phyloP scores from a whole-genome alignment of 1,140 invertebrate genomes.

The Chelonus insularis region DNA sequence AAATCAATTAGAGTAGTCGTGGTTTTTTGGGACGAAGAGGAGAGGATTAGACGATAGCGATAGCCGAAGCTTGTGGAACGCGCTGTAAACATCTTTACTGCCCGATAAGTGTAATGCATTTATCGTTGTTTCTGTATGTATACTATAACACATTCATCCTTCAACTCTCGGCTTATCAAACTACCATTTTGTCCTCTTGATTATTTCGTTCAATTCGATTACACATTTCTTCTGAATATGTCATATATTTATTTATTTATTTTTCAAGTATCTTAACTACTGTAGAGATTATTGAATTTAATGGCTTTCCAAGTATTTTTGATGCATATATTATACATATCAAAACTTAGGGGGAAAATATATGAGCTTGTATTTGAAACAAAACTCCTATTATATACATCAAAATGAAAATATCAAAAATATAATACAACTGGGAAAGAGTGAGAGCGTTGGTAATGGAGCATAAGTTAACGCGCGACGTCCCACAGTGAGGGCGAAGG shows the following conservation, averaged over 20 bases:
- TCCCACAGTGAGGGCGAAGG: conserved; percentile 38
- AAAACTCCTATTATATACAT: no score
- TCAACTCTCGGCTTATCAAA: conserved; percentile 32
- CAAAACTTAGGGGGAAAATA: no score
- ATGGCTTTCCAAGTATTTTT: no score
- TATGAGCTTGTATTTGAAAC: no score
- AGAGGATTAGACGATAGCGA: conserved; percentile 40
- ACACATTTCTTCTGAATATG: conserved; percentile 34
- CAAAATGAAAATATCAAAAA: no score
- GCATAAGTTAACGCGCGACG: conserved; percentile 42
- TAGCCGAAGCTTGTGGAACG: conserved; percentile 36
- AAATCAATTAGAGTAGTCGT: conserved; percentile 54
- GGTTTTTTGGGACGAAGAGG: conserved; percentile 33
- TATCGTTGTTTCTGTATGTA: conserved; percentile 15
- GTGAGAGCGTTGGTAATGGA: conserved; percentile 32
- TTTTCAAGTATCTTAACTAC: no score
- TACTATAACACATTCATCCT: conserved; percentile 9
- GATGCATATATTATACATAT: no score
- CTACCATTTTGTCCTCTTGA: conserved; percentile 49
- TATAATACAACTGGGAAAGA: conserved; percentile 26
- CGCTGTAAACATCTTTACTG: conserved; percentile 57
- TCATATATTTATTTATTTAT: not conserved
- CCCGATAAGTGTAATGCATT: conserved; percentile 45
- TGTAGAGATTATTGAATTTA: no score
- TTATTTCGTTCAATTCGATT: conserved; percentile 41